Evolutionary conservation across 2,888 invertebrate species (phyloP), one percentile per base, ranked within the genome.

Genomic region (Acanthoscelides obtectus): DNA sequence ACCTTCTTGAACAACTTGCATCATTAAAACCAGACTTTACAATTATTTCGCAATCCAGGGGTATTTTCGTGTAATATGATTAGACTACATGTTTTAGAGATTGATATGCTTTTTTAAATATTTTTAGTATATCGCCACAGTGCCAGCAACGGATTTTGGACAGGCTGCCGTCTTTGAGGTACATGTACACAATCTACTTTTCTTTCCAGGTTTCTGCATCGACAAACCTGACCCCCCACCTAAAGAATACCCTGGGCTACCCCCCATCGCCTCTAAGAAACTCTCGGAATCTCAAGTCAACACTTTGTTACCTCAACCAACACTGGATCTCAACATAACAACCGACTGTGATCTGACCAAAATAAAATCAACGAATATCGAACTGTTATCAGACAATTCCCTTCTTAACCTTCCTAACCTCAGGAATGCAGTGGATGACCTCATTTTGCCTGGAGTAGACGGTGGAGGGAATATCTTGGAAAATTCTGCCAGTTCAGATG

Each of bases 401-500:
- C 74, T 82, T 22, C 70, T 82, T 8, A 77, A 76, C 68, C 73
- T 81, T 45, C 78, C 80, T 66, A 80, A 78, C 75, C 74, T 81
- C 22, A 75, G 77, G 63, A 78, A 75, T 71, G 74, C 80, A 0
- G 83, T 81, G 8, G 84, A 84, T 74, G 84, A 83, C 69, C 76
- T 85, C 66, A 84, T 84, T 72, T 77, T 85, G 67, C 79, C 82
- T 1, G 79, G 77, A 69, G 81, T 82, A 0, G 82, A 83, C 71
- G 76, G 80, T 4, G 80, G 79, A 63, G 79, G 81, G 65, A 80
- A 78, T 72, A 78, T 84, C 22, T 74, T 85, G 70, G 85, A 86
- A 74, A 83, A 83, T 66, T 84, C 83, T 22, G 82, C 81, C 20
- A 82, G 81, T 77, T 84, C 84, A 0, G 84, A 84, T 76, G 85